Evolutionary conservation across 2,113 vertebrate species (phyloP).

Genomic region (Entomyzon cyanotis): DNA sequence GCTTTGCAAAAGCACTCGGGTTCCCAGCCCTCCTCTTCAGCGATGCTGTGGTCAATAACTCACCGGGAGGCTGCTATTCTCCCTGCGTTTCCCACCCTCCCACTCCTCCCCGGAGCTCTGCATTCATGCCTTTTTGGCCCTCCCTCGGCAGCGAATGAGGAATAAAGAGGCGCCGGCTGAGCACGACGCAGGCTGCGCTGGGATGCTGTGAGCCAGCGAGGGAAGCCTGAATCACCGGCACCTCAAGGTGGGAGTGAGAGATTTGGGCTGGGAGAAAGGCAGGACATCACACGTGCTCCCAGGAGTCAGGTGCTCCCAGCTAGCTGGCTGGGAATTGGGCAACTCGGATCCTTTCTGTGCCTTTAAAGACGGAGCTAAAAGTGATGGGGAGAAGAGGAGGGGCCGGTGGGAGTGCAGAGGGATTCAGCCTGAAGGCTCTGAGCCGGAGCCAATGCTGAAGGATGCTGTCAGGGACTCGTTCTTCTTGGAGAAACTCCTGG

Average conservation of each 20-base stretch:
- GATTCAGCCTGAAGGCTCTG: background rate
- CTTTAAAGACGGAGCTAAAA: background rate
- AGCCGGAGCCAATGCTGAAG: background rate
- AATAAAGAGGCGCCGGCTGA: constrained; percentile 34
- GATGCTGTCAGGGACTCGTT: background rate
- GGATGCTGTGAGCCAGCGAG: constrained; percentile 11
- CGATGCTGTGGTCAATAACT: constrained; percentile 17
- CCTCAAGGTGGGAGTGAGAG: constrained; percentile 44
- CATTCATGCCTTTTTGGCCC: constrained; percentile 45
- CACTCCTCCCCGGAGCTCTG: constrained; percentile 15
- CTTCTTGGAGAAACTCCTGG: background rate
- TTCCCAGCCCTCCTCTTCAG: background rate
- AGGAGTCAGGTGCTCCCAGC: background rate
- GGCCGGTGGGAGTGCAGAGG: background rate
- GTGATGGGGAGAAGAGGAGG: constrained; percentile 6
- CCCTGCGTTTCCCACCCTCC: constrained; percentile 52
- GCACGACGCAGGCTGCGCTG: background rate
- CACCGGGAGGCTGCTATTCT: constrained; percentile 32
- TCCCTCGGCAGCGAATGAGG: constrained; percentile 33
- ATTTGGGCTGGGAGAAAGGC: constrained; percentile 7
- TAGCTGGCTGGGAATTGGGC: background rate
- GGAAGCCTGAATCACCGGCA: constrained; percentile 11
- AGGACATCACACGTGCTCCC: background rate
- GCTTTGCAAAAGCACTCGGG: background rate
- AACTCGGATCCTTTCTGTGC: background rate